Evolutionary conservation across 1,140 invertebrate species (phyloP).

Genomic region (Drosophila mayri): DNA sequence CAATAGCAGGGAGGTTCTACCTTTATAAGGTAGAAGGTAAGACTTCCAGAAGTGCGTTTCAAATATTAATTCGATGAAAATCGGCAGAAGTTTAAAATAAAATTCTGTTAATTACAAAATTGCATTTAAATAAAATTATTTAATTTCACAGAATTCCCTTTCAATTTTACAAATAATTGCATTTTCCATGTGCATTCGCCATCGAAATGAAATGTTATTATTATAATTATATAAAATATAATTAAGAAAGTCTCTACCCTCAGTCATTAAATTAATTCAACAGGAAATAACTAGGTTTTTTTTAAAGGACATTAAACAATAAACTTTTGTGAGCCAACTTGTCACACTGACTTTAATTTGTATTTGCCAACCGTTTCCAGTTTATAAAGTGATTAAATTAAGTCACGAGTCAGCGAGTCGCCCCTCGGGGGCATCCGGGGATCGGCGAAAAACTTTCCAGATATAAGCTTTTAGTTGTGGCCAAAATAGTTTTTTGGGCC

Average conservation of each 20-base stretch:
- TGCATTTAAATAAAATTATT: no score
- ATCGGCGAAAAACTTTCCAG: constrained; percentile 20
- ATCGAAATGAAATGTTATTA: neutral
- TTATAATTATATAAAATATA: neutral
- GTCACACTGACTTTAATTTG: constrained; percentile 8
- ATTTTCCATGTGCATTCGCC: neutral
- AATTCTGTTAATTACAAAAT: neutral
- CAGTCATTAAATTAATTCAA: neutral
- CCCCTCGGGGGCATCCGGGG: neutral
- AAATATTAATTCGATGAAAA: no score
- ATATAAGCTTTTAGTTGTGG: constrained; percentile 34
- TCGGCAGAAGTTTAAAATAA: no score
- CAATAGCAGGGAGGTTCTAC: neutral
- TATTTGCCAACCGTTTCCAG: constrained; percentile 1
- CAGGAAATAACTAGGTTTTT: neutral
- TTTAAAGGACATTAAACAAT: neutral
- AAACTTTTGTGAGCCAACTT: constrained; percentile 8
- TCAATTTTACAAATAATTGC: neutral
- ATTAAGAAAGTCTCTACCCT: neutral
- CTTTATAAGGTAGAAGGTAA: no score
- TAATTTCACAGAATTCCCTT: neutral
- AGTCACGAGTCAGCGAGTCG: constrained; percentile 9
- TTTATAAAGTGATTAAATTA: constrained; percentile 40
- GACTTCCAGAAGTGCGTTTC: no score
- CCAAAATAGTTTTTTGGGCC: constrained; percentile 19